phyloP scores from a whole-genome alignment of 2,888 invertebrate species.

The Troides aeacus region DNA sequence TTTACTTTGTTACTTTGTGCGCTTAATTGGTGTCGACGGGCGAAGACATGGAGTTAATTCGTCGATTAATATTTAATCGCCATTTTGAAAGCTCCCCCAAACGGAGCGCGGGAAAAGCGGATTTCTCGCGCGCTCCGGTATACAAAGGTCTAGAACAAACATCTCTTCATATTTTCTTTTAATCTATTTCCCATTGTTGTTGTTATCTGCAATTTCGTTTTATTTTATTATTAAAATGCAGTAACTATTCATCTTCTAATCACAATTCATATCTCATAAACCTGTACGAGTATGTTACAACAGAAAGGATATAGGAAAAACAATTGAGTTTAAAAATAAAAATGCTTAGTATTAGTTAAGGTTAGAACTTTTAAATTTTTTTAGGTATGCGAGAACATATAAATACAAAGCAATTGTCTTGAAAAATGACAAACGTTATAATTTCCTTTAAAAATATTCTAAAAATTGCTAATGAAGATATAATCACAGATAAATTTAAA shows the following conservation, averaged over 20 bases:
- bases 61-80: slow-evolving; percentile 76
- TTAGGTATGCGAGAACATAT: no score
- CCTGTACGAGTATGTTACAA: not conserved
- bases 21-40: slow-evolving; percentile 74
- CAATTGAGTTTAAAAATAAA: no score
- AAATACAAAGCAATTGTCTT: no score
- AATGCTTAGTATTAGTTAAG: no score
- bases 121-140: slow-evolving; percentile 19
- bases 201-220: not conserved
- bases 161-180: slow-evolving; percentile 21
- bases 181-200: slow-evolving; percentile 4
- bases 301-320: no score
- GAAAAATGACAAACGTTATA: no score
- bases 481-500: slow-evolving; percentile 1
- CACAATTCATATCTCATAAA: not conserved
- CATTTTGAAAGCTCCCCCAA: slow-evolving; percentile 39
- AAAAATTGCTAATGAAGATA: no score
- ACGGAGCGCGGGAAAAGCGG: slow-evolving; percentile 23
- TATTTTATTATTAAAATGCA: not conserved
- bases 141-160: slow-evolving; percentile 25
- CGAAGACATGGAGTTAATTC: slow-evolving; percentile 76
- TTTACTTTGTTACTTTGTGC: slow-evolving; percentile 76
- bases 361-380: no score
- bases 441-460: no score
- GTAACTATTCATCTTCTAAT: not conserved